Percentiles rank a stretch among this genome's conserved stretches.
Conservation (phyloP, 2,797 vertebrate genomes). For the Poeciliopsis turneri region DNA sequence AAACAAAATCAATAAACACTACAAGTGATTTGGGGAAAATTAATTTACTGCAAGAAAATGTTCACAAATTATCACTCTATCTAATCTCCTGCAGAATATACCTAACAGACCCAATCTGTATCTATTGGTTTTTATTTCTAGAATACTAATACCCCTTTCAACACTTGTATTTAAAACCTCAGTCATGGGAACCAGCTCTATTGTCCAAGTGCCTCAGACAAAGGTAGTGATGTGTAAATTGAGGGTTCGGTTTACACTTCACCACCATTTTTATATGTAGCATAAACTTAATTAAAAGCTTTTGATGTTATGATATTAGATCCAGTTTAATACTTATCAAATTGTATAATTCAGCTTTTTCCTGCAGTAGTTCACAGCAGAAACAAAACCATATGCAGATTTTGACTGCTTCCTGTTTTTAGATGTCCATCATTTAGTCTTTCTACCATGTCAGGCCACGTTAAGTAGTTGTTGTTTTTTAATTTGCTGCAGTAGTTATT, state of each 20-base stretch:
- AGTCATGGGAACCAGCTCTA: neutral
- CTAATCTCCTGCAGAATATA: neutral
- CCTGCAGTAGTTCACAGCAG: constrained; percentile 2
- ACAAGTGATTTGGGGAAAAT: neutral
- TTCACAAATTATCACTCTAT: constrained; percentile 6
- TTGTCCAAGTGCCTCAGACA: neutral
- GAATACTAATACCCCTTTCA: neutral
- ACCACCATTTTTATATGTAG: neutral
- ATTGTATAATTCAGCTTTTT: constrained; percentile 4
- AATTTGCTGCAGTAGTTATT: constrained; percentile 10
- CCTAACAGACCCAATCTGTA: neutral
- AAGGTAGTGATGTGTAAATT: neutral
- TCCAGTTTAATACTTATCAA: constrained; percentile 19
- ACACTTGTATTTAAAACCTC: neutral
- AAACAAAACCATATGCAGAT: constrained; percentile 3
- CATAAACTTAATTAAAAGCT: constrained; percentile 4
- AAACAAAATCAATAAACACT: constrained; percentile 25
- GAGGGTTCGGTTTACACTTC: neutral
- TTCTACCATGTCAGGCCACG: constrained; percentile 3
- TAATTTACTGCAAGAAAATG: constrained; percentile 5
- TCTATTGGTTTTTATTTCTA: constrained; percentile 1
- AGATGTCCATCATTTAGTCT: constrained; percentile 18
- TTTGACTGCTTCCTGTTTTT: constrained; percentile 11
- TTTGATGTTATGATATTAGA: constrained; percentile 12
- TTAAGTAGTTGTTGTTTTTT: constrained; percentile 8